Conservation (phyloP, 2,797 vertebrate genomes). For the Spinibarbus caldwelli region DNA sequence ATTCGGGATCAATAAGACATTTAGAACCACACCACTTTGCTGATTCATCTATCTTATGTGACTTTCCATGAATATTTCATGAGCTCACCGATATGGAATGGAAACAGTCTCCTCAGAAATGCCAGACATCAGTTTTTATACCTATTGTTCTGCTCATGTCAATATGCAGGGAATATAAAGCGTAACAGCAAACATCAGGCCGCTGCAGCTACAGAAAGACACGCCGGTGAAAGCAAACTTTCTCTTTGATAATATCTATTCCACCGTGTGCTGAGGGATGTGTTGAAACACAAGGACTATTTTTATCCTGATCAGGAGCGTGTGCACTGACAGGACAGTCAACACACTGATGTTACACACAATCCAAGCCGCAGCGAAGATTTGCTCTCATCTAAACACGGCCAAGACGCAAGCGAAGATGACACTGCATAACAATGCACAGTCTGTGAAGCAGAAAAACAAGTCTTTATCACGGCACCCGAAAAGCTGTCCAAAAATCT, state of each 20-base stretch:
- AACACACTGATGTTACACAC: constrained; percentile 26
- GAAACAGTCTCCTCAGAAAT: not conserved
- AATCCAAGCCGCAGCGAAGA: constrained; percentile 10
- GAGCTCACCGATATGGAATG: constrained; percentile 10
- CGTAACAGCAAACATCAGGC: constrained; percentile 3
- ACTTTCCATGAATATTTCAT: constrained; percentile 54
- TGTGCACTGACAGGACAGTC: constrained; percentile 56
- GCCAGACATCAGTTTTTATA: not conserved
- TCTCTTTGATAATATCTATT: constrained; percentile 41
- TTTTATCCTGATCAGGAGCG: constrained; percentile 52
- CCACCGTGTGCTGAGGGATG: constrained; percentile 27
- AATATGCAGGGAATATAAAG: constrained; percentile 1
- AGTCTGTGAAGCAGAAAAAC: constrained; percentile 33
- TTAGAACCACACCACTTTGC: constrained; percentile 48
- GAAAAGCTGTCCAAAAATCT: constrained; percentile 29
- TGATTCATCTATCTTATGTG: constrained; percentile 55
- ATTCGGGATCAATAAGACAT: constrained; percentile 50
- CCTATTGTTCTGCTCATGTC: not conserved
- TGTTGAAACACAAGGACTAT: constrained; percentile 58
- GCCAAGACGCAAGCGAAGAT: constrained; percentile 10
- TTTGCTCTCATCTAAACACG: constrained; percentile 34
- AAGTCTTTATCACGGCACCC: not conserved
- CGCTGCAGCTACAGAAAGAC: constrained; percentile 30
- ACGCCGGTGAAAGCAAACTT: constrained; percentile 27
- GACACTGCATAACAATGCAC: constrained; percentile 40